phyloP scores from a whole-genome alignment of 1,140 invertebrate genomes.

The Zaprionus gabonicus region DNA sequence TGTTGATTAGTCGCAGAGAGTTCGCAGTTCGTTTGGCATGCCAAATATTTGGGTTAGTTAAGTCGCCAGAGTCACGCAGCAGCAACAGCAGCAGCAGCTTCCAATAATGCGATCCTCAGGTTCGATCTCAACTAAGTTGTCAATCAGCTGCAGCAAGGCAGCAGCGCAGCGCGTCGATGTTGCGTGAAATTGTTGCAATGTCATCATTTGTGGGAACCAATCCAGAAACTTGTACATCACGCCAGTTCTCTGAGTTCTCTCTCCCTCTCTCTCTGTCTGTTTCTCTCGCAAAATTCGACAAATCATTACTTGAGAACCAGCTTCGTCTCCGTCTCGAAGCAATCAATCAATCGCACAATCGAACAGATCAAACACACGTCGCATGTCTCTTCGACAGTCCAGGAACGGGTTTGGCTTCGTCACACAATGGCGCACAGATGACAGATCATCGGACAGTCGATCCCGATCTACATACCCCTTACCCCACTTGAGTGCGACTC shows the following conservation, averaged over 20 bases:
- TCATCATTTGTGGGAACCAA: slow-evolving; percentile 82
- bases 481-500: slow-evolving; percentile 13
- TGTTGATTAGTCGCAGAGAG: slow-evolving; percentile 57
- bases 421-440: slow-evolving; percentile 69
- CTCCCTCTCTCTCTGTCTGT: not conserved
- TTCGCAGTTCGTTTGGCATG: slow-evolving; percentile 11
- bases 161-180: slow-evolving; percentile 31
- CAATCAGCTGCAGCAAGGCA: slow-evolving; percentile 58
- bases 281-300: slow-evolving; percentile 55
- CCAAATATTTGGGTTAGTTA: slow-evolving; percentile 47
- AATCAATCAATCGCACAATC: slow-evolving; percentile 78
- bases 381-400: slow-evolving; percentile 44
- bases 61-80: slow-evolving; percentile 42
- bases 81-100: not conserved
- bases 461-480: slow-evolving; percentile 33
- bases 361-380: slow-evolving; percentile 73
- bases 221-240: slow-evolving; percentile 56
- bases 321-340: slow-evolving; percentile 53
- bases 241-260: slow-evolving; percentile 16
- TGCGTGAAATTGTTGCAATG: slow-evolving; percentile 60
- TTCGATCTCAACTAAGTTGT: slow-evolving; percentile 53
- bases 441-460: slow-evolving; percentile 62
- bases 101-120: not conserved
- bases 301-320: slow-evolving; percentile 76
- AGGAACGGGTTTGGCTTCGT: slow-evolving; percentile 28